Conservation (phyloP, 1,140 invertebrate species). For the Bombyx mori region ASM3026992v2 NC_085127.1:11522501-11523000, state of each 20-base stretch:
- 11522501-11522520: too few species aligned
- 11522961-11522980: background rate
- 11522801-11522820: constrained; percentile 46
- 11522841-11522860: constrained; percentile 90
- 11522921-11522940: constrained; percentile 91
- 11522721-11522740: background rate
- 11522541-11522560: too few species aligned
- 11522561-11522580: too few species aligned
- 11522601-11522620: too few species aligned
- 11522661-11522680: too few species aligned
- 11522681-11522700: too few species aligned
- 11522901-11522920: constrained; percentile 96
- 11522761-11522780: background rate
- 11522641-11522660: too few species aligned
- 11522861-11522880: constrained; percentile 98
- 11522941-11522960: constrained; percentile 73
- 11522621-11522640: too few species aligned
- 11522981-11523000: background rate
- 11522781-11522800: background rate
- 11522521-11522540: too few species aligned
- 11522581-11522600: too few species aligned
- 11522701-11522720: background rate
- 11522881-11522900: constrained; percentile 93
- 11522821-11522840: constrained; percentile 97
- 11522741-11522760: background rate